Base-by-base conservation (phyloP, 2,797 vertebrate genomes). In the Pseudochaenichthys georgianus region DNA sequence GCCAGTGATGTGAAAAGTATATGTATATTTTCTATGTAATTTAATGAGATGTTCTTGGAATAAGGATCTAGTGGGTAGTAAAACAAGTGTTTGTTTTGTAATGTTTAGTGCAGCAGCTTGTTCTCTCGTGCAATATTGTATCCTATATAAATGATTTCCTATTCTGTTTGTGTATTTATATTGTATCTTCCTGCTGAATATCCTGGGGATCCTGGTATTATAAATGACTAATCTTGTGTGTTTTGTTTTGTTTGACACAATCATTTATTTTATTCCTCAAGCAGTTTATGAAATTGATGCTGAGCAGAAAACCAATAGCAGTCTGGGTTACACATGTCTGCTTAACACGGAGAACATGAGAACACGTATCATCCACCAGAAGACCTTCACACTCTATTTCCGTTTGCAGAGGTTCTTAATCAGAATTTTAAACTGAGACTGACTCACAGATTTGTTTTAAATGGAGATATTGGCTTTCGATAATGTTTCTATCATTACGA, bases 311-410 rank as follows among this genome's bases (percentile, higher is more conserved):
- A 73, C 28, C n/a, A 47, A 62, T 16, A 41, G 0, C 42, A 48
- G 23, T 21, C 2, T 4, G 3, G 12, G 21, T 47, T 15, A 62
- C 17, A 48, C 23, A 45, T 9, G 15, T 55, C 41, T 45, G 13
- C 3, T 69, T 65, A 57, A 46, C 15, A n/a, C 57, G 9, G 15
- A 70, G 62, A n/a, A 78, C 51, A 82, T 63, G 19, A 1, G 68
- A 77, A 58, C n/a, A 21, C 9, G 0, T 19, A 46, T 53, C 16
- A 61, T 46, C 34, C 3, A 11, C 60, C 45, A 60, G 57, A 54
- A 38, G 34, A 48, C 52, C 53, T 47, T 3, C 31, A 59, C 23
- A 23, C 46, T 62, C 43, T 62, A 28, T 58, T 70, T 70, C 46
- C 13, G 23, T 66, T 68, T 64, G 17, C 19, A 48, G 21, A 34